A percentile compares a stretch with the other conserved stretches of the same genome.
Evolutionary conservation across 2,888 invertebrate genomes (phyloP).

Genomic region (Hirtodrosophila confusa): DNA sequence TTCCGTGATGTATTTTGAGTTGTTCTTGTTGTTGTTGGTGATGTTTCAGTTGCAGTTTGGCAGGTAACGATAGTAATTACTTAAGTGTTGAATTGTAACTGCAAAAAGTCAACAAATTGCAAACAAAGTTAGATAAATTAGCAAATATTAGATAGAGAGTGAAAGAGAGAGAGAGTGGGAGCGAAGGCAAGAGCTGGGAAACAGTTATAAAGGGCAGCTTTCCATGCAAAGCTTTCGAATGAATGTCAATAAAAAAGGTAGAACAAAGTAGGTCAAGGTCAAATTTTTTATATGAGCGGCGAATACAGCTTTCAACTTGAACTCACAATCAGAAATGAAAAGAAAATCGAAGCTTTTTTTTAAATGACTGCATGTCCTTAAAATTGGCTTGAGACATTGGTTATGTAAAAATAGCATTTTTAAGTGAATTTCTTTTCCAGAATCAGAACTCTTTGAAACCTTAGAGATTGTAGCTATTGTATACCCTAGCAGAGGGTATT

Average conservation of each 20-base stretch:
- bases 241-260: constrained; percentile 30
- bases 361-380: too few species aligned
- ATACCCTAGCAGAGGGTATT: too few species aligned
- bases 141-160: background rate
- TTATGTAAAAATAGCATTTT: too few species aligned
- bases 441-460: too few species aligned
- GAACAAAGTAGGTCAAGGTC: constrained; percentile 58
- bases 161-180: too few species aligned
- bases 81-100: constrained; percentile 17
- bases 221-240: constrained; percentile 30
- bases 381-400: too few species aligned
- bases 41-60: constrained; percentile 9
- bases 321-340: too few species aligned
- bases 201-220: constrained; percentile 2
- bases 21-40: constrained; percentile 18
- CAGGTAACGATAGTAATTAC: constrained; percentile 27
- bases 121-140: constrained; percentile 9
- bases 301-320: background rate
- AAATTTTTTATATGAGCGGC: constrained; percentile 19
- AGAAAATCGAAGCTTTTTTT: too few species aligned
- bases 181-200: background rate
- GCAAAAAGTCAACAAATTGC: constrained; percentile 4
- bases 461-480: too few species aligned
- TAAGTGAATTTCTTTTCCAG: too few species aligned
- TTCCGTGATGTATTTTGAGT: constrained; percentile 48